These are phyloP conservation scores for Camponotus vicinus DNA, from an alignment of 1,140 invertebrate genomes.

Conservation along the genomic window DNA sequence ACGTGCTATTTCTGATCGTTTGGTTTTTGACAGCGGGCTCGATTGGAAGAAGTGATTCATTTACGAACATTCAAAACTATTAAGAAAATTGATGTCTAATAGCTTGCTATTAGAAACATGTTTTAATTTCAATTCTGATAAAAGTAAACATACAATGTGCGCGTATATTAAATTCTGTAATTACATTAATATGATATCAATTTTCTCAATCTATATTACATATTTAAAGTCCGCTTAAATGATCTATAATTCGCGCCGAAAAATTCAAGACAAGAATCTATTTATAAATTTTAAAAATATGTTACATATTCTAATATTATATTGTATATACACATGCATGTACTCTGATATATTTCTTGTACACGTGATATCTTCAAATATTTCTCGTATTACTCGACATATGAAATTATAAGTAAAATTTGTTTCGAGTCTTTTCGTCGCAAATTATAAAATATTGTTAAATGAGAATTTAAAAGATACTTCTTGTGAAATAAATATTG, in stretches of 20 bases:
- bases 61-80: not conserved
- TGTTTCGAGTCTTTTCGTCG: no score
- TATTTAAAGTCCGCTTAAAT: no score
- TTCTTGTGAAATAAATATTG: not conserved
- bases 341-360: no score
- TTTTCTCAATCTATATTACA: not conserved
- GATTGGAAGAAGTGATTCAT: conserved; percentile 40
- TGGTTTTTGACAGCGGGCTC: conserved; percentile 10
- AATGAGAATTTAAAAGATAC: not conserved
- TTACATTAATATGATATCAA: not conserved
- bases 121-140: not conserved
- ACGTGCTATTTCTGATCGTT: conserved; percentile 38
- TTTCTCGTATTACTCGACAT: no score
- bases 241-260: no score
- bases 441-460: no score
- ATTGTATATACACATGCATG: no score
- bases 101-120: not conserved
- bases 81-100: conserved; percentile 11
- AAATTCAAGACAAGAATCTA: no score
- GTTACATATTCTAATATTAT: no score
- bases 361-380: no score
- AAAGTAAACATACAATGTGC: not conserved
- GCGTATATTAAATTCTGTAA: not conserved
- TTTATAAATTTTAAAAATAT: no score
- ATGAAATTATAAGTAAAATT: no score